Conservation (phyloP, 2,797 vertebrate genomes). For the Neosilurus hyrtlii region DNA sequence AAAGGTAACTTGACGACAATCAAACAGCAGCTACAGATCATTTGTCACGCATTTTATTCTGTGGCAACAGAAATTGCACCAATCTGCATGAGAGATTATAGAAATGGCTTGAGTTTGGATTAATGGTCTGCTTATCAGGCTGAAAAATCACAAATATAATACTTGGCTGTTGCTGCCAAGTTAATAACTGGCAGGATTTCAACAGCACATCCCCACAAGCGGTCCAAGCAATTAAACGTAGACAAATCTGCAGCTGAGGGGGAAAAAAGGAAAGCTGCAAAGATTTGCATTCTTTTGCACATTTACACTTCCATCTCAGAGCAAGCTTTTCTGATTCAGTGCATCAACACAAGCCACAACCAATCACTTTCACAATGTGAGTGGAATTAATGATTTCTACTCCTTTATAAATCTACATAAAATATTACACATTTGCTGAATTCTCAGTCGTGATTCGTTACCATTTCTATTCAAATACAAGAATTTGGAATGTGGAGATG, state of each 20-base stretch:
- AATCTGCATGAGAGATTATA: constrained; percentile 10
- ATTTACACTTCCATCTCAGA: constrained; percentile 1
- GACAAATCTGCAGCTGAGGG: constrained; percentile 19
- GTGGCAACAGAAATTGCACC: neutral
- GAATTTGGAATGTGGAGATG: neutral
- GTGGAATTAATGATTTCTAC: neutral
- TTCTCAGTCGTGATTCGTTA: neutral
- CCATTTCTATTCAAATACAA: neutral
- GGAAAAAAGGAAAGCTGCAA: neutral
- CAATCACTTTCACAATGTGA: neutral
- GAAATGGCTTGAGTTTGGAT: neutral
- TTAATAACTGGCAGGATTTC: constrained; percentile 23
- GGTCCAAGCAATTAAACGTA: constrained; percentile 3
- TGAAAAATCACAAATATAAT: constrained; percentile 33
- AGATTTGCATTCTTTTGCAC: constrained; percentile 15
- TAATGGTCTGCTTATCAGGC: constrained; percentile 5
- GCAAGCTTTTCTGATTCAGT: neutral
- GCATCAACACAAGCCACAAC: neutral
- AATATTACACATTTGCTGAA: neutral
- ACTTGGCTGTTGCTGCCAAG: constrained; percentile 10
- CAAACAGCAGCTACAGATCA: neutral
- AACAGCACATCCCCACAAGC: constrained; percentile 20
- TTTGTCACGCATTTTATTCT: neutral
- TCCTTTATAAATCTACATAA: too few relatives aligned
- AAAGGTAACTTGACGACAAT: constrained; percentile 24